phyloP scores from a whole-genome alignment of 2,113 vertebrate genomes.

The Romanogobio albipinnatus region DNA sequence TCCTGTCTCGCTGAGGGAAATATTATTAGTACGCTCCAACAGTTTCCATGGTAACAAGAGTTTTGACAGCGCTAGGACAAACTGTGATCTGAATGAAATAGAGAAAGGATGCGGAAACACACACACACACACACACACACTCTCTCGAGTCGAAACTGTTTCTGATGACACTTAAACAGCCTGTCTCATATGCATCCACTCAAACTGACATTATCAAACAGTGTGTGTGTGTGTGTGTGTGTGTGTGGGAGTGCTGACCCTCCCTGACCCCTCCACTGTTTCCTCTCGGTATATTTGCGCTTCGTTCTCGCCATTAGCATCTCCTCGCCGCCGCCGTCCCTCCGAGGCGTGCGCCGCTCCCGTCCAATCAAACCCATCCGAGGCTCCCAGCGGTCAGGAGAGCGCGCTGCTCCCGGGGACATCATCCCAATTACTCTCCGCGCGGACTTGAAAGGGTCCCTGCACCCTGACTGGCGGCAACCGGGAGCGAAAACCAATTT shows the following conservation, averaged over 20 bases:
- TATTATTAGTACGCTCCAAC: constrained; percentile 72
- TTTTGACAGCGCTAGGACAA: constrained; percentile 73
- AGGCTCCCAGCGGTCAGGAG: not conserved
- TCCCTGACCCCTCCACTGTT: not conserved
- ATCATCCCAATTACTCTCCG: constrained; percentile 23
- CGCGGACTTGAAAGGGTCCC: constrained; percentile 32
- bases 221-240: not conserved
- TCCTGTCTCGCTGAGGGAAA: constrained; percentile 63
- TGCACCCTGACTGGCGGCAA: not conserved
- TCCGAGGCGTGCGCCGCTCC: not conserved
- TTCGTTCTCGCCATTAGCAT: not conserved
- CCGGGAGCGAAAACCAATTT: constrained; percentile 32
- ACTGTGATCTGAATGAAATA: constrained; percentile 60
- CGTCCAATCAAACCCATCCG: constrained; percentile 14
- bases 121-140: constrained; percentile 13
- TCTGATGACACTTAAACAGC: constrained; percentile 16
- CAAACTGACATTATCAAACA: not conserved
- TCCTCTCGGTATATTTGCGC: not conserved
- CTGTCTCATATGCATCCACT: constrained; percentile 10
- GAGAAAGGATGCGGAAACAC: constrained; percentile 51
- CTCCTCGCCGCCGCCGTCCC: no score
- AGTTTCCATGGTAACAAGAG: constrained; percentile 81
- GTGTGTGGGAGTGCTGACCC: constrained; percentile 5
- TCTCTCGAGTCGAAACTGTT: not conserved
- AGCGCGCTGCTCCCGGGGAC: not conserved